Evolutionary conservation across 2,888 invertebrate genomes (phyloP), one percentile per base, ranked within the genome.

Genomic region (Agrilus biguttatus): DNA sequence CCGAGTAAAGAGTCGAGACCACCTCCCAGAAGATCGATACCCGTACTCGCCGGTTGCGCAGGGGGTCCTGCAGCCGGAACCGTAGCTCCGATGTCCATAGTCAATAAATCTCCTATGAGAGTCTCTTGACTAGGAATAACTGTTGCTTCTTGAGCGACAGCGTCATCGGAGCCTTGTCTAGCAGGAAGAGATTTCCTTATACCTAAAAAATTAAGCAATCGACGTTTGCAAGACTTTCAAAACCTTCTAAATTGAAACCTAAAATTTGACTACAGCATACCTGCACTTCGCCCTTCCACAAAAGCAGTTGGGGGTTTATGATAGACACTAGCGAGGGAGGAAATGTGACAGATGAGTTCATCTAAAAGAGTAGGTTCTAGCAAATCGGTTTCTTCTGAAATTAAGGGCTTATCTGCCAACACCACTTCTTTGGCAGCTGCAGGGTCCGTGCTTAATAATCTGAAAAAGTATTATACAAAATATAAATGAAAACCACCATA

Each of bases 341-440:
- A 93, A 60, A 98, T 97, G 68, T 98, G 97, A 63, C 97, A 97
- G 60, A 97, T 96, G 44, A 99, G 77, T 68, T 99, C 98, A 65
- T 98, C 97, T 48, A 98, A 69, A 36, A 98, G 70, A 0, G 97
- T 97, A 1, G 98, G 98, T 65, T 98, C 98, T 51, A 98, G 69
- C 37, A 97, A 72, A 72, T 98, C 98, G 0, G 97, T 98, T 71
- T 98, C 98, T 65, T 99, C 98, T 0, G 95, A 95, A 62, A 98
- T 99, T 42, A 99, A 74, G 1, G 98, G 98, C 61, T 98, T 98
- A 66, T 99, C 98, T 0, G 98, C 97, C 38, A 98, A 70, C 1
- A 99, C 97, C 33, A 98, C 97, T 66, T 98, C 96, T 63, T 98
- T 98, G 17, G 98, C 98, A 1, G 98, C 98, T 5, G 93, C 96